Evolutionary conservation across 2,113 vertebrate species (phyloP).

Genomic region (Colinus virginianus): DNA sequence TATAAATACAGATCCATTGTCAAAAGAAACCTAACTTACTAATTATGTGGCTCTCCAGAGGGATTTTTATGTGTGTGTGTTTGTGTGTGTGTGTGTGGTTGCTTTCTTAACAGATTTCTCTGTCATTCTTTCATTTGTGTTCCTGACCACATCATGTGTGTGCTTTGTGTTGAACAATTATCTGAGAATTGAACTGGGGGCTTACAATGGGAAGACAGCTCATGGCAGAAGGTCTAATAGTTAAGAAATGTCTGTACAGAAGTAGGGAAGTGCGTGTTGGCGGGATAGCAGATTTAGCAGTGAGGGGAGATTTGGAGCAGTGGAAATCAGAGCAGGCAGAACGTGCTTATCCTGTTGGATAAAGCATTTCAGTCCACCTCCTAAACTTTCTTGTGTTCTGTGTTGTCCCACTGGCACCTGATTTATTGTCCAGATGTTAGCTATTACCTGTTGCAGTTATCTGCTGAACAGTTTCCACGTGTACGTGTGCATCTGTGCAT

Average conservation of each 20-base stretch:
- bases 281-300: not conserved
- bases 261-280: accelerated
- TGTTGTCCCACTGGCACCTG: not conserved
- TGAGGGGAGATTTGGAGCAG: not conserved
- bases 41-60: not conserved
- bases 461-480: not conserved
- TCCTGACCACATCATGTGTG: not conserved
- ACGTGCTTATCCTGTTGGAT: not conserved
- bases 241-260: not conserved
- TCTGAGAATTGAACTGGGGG: not conserved
- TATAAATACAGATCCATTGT: not conserved
- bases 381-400: not conserved
- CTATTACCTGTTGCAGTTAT: not conserved
- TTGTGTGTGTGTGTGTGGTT: not conserved
- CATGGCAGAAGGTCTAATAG: not conserved
- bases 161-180: not conserved
- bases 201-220: not conserved
- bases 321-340: not conserved
- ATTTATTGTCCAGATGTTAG: not conserved
- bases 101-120: not conserved
- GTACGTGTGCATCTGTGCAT: not conserved
- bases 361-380: not conserved
- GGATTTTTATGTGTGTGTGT: not conserved
- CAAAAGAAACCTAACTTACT: not conserved
- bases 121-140: not conserved